phyloP scores from a whole-genome alignment of 2,797 vertebrate species.

The Geotrypetes seraphini region DNA sequence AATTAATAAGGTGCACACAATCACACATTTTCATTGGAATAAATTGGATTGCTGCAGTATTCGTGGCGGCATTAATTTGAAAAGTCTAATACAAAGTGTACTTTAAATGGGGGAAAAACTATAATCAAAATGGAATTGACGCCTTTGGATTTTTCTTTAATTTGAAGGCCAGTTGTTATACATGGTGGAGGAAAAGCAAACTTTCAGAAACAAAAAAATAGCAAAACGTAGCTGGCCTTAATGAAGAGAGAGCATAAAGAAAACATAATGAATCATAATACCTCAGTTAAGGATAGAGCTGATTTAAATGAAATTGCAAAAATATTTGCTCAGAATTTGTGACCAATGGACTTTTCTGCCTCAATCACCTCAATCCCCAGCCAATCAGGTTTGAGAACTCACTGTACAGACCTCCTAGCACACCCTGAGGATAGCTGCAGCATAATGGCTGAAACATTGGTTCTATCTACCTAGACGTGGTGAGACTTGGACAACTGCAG shows the following conservation, averaged over 20 bases:
- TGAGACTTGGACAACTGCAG: too few relatives aligned
- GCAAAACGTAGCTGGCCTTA: too few relatives aligned
- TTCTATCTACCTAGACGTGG: too few relatives aligned
- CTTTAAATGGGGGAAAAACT: too few relatives aligned
- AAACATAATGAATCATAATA: background rate
- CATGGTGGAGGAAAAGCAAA: background rate
- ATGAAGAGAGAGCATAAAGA: background rate
- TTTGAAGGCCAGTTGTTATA: background rate
- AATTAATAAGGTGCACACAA: constrained; percentile 3
- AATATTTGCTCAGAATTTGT: too few relatives aligned
- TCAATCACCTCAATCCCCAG: too few relatives aligned
- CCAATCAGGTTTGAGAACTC: too few relatives aligned
- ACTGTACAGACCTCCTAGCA: too few relatives aligned
- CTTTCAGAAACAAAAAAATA: too few relatives aligned
- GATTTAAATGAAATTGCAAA: background rate
- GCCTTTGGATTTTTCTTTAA: background rate
- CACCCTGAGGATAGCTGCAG: too few relatives aligned
- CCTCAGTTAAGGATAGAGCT: background rate
- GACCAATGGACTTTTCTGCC: too few relatives aligned
- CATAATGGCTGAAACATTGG: too few relatives aligned
- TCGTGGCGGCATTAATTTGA: background rate
- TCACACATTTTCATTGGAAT: constrained; percentile 8
- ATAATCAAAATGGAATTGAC: background rate
- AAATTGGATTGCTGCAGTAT: constrained; percentile 6
- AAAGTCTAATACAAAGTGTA: background rate